Evolutionary conservation across 2,113 vertebrate species (phyloP).

Genomic region (Xyliphius kryptos): DNA sequence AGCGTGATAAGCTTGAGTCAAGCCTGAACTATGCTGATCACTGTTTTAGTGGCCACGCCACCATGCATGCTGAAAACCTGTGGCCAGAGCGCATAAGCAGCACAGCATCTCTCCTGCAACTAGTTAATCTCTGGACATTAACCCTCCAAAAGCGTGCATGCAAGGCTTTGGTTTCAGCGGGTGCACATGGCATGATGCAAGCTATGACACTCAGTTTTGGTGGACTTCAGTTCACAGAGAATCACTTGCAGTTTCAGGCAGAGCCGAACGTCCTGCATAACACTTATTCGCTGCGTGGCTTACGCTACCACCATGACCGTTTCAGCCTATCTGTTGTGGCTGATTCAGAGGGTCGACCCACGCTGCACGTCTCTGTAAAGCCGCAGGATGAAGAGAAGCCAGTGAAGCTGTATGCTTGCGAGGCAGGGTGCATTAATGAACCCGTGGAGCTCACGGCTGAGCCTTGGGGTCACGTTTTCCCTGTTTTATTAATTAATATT

Average conservation of each 20-base stretch:
- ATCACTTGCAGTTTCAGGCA: constrained; percentile 95
- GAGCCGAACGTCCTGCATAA: constrained; percentile 93
- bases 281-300: constrained; percentile 87
- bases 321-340: constrained; percentile 83
- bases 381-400: constrained; percentile 71
- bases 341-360: constrained; percentile 81
- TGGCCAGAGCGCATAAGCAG: constrained; percentile 79
- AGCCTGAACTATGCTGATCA: constrained; percentile 91
- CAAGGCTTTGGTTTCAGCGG: constrained; percentile 79
- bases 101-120: constrained; percentile 78
- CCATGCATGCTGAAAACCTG: constrained; percentile 93
- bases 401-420: constrained; percentile 83
- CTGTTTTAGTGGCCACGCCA: constrained; percentile 94
- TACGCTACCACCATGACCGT: constrained; percentile 89
- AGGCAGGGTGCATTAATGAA: constrained; percentile 90
- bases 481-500: too few species aligned
- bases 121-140: constrained; percentile 86
- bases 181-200: constrained; percentile 88
- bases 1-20: constrained; percentile 75
- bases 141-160: constrained; percentile 92
- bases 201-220: constrained; percentile 94
- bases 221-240: constrained; percentile 95
- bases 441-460: constrained; percentile 89
- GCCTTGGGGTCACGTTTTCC: constrained; percentile 79
- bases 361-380: constrained; percentile 85